phyloP scores from a whole-genome alignment of 1,140 invertebrate genomes.

The Medauroidea extradentata region DNA sequence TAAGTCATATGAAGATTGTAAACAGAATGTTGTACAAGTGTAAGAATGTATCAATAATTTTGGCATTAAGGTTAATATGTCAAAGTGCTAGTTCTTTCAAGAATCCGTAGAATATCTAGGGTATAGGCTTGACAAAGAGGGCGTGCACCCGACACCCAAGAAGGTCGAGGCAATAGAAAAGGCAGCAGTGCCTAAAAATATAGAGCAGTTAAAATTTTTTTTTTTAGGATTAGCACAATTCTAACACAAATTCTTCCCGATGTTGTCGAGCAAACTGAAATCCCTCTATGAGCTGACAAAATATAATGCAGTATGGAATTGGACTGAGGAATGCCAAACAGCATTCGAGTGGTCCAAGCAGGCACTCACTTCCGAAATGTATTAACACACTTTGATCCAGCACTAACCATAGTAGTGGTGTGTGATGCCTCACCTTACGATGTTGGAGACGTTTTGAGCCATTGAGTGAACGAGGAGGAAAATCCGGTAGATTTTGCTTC shows the following conservation, averaged over 20 bases:
- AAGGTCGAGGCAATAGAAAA: conserved; percentile 41
- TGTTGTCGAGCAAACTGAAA: conserved; percentile 9
- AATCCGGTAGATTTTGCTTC: too few relatives aligned
- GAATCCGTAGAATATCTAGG: conserved; percentile 36
- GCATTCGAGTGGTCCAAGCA: conserved; percentile 28
- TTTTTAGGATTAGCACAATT: conserved; percentile 36
- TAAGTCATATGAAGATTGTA: neutral
- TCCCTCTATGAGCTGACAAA: too few relatives aligned
- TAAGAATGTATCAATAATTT: conserved; percentile 21
- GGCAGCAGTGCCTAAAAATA: conserved; percentile 29
- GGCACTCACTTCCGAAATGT: conserved; percentile 17
- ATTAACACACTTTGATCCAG: conserved; percentile 30
- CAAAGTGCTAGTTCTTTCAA: conserved; percentile 37
- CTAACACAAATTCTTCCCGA: conserved; percentile 36
- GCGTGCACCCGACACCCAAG: conserved; percentile 30
- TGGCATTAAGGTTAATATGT: conserved; percentile 31
- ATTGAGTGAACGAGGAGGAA: conserved; percentile 28
- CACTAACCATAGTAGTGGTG: conserved; percentile 25
- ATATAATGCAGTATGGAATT: conserved; percentile 22
- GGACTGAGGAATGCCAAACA: conserved; percentile 27
- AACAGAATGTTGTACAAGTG: conserved; percentile 17
- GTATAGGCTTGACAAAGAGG: conserved; percentile 31
- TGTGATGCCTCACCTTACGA: conserved; percentile 36
- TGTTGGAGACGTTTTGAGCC: conserved; percentile 36
- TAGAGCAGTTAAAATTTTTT: conserved; percentile 36